phyloP scores from a whole-genome alignment of 2,113 vertebrate genomes.

The Pteropus alecto region DNA sequence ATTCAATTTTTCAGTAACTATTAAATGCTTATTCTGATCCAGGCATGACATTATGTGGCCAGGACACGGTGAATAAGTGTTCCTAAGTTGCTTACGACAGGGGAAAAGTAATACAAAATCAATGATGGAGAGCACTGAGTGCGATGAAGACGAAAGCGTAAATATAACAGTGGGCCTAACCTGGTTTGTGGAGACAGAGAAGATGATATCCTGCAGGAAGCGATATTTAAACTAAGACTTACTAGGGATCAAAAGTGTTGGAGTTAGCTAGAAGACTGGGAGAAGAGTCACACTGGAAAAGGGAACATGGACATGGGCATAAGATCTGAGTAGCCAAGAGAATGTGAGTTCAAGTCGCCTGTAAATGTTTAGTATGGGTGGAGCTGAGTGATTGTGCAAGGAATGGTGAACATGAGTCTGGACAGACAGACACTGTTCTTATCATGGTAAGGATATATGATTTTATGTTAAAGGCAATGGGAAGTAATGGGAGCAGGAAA shows the following conservation, averaged over 20 bases:
- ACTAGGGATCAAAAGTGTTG: neutral
- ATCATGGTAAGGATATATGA: neutral
- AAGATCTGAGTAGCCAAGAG: neutral
- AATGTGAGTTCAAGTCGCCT: neutral
- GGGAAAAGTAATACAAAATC: neutral
- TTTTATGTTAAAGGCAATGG: neutral
- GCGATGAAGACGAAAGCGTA: neutral
- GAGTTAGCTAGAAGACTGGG: neutral
- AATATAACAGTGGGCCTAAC: neutral
- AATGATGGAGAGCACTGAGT: neutral
- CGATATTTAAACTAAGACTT: neutral
- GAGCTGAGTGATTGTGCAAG: neutral
- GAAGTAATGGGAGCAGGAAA: neutral
- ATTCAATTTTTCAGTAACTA: neutral
- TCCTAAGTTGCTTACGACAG: neutral
- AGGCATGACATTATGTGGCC: neutral
- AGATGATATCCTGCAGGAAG: neutral
- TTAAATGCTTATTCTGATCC: neutral
- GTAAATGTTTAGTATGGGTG: neutral
- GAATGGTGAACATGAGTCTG: neutral
- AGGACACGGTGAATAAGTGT: neutral
- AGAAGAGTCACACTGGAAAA: neutral
- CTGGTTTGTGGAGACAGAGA: neutral
- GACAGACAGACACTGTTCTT: neutral
- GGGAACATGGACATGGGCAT: neutral